These are phyloP conservation scores for Cosmia pyralina DNA, from an alignment of 2,888 invertebrate species.

Conservation along the genomic window DNA sequence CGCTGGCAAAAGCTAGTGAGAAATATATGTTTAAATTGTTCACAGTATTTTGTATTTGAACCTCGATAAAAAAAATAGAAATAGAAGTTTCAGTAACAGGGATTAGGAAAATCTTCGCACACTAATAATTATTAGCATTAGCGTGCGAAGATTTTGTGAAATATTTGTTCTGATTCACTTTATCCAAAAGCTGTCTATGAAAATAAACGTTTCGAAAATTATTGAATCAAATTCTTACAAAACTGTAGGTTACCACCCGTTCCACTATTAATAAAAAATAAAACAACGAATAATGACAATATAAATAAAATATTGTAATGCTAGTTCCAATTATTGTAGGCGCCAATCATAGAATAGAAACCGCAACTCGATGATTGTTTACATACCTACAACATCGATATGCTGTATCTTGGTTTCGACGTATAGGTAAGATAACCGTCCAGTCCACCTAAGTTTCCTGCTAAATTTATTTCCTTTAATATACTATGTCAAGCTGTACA, in stretches of 20 bases:
- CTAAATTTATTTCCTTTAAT: conserved; percentile 44
- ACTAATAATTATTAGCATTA: neutral
- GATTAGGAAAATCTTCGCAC: neutral
- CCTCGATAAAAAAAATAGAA: neutral
- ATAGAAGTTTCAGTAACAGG: neutral
- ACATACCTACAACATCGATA: conserved; percentile 49
- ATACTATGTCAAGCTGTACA: conserved; percentile 18
- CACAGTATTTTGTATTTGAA: neutral
- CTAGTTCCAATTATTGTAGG: conserved; percentile 24
- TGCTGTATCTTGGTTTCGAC: conserved; percentile 75
- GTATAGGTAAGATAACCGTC: conserved; percentile 70
- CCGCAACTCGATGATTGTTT: conserved; percentile 53
- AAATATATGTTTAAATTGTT: neutral
- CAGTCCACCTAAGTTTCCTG: conserved; percentile 45
- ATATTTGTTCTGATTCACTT: neutral
- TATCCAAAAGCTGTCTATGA: neutral
- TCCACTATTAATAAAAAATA: neutral
- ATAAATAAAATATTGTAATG: neutral
- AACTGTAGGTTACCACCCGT: neutral
- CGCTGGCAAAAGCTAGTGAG: too few relatives aligned
- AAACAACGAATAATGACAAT: neutral
- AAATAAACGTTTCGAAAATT: neutral
- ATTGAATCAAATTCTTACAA: neutral
- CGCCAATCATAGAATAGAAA: conserved; percentile 30
- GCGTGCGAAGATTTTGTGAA: too few relatives aligned